Conservation (phyloP, 1,140 invertebrate species). For the Mamestra configurata region DNA sequence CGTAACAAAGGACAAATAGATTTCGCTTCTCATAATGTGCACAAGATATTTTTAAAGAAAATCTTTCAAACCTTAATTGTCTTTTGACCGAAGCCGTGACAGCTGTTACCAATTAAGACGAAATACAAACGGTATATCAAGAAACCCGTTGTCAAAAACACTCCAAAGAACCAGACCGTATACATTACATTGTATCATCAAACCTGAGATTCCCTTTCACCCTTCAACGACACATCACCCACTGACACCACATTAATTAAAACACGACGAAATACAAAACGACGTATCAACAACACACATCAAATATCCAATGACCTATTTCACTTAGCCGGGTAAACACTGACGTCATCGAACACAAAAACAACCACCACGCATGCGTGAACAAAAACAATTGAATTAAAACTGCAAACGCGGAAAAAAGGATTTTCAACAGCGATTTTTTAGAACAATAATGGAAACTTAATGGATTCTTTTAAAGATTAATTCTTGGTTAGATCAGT, state of each 20-base stretch:
- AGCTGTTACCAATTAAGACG: no score
- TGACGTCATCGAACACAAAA: conserved; percentile 36
- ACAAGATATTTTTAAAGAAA: no score
- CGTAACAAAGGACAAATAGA: no score
- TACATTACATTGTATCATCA: background rate
- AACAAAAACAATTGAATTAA: conserved; percentile 8
- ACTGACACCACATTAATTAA: background rate
- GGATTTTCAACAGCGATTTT: background rate
- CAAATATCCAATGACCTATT: conserved; percentile 13
- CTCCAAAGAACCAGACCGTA: background rate
- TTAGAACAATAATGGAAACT: background rate
- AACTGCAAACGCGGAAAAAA: background rate
- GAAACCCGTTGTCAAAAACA: no score
- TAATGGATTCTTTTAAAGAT: background rate
- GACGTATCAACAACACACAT: background rate
- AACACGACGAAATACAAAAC: conserved; percentile 35
- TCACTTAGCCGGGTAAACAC: conserved; percentile 22
- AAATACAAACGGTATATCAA: no score
- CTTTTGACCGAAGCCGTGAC: no score
- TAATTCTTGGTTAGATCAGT: no score
- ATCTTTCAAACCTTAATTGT: no score
- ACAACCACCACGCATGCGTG: conserved; percentile 38
- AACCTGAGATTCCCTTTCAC: conserved; percentile 2
- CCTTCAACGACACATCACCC: background rate
- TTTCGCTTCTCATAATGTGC: no score